Conservation (phyloP, 2,113 vertebrate species). For the Salvelinus alpinus region DNA sequence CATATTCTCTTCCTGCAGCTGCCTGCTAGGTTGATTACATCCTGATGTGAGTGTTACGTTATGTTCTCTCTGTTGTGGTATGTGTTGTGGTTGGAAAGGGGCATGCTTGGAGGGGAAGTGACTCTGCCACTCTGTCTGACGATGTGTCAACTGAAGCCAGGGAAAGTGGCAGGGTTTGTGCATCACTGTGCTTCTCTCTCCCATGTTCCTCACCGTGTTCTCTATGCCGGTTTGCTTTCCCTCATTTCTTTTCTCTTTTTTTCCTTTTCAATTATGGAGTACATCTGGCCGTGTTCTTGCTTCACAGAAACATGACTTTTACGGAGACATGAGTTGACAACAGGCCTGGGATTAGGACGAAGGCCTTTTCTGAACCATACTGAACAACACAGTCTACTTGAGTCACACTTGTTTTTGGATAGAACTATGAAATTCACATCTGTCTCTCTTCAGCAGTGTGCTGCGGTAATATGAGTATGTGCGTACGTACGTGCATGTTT, state of each 20-base stretch:
- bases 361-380: constrained; percentile 16
- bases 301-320: constrained; percentile 60
- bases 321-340: constrained; percentile 54
- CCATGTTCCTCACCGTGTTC: constrained; percentile 21
- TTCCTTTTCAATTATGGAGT: constrained; percentile 62
- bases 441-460: background rate
- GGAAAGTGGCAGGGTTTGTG: constrained; percentile 4
- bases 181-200: constrained; percentile 31
- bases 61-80: too few relatives aligned
- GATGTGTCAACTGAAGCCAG: constrained; percentile 10
- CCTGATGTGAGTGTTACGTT: too few relatives aligned
- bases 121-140: constrained; percentile 30
- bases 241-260: constrained; percentile 4
- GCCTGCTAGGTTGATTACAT: too few relatives aligned
- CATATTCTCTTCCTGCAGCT: too few relatives aligned
- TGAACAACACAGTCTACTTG: constrained; percentile 40
- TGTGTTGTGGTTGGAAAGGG: too few relatives aligned
- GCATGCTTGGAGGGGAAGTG: too few relatives aligned
- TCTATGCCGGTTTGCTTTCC: background rate
- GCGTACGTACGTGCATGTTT: background rate
- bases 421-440: constrained; percentile 26
- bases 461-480: background rate
- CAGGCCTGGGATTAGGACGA: constrained; percentile 45
- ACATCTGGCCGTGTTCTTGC: constrained; percentile 37
- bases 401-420: constrained; percentile 48